Base-by-base conservation (phyloP, 2,888 invertebrate species). In the Hydriomena furcata region DNA sequence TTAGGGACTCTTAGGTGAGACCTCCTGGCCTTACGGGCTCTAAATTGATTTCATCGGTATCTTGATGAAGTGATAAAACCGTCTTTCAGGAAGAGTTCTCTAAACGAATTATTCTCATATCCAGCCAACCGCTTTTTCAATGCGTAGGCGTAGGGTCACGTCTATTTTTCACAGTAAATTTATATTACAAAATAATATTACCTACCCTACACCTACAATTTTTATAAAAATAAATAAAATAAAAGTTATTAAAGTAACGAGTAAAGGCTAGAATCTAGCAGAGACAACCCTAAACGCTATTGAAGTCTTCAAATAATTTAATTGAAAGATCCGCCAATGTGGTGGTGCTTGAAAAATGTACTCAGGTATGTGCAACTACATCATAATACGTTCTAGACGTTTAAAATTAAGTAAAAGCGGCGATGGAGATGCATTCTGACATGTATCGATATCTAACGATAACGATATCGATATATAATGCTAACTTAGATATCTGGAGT, bases 1-100 rank as follows among this genome's bases (percentile, higher is more conserved):
- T 87, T 84, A 84, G 88, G 85, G 88, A 84, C 86, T 85, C 84
- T 80, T 84, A 84, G 85, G 82, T 81, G 81, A 81, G 83, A 75
- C 82, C 76, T 73, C 65, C 66, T 73, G 77, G 79, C 80, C 82
- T 82, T 77, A 80, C 76, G 66, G 75, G 66, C 73, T 76, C 79
- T 73, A 83, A 87, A 88, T 87, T 87, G 85, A 86, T 87, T 87
- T 84, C 71, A 68, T 74, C 76, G 75, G 76, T 79, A 81, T 84
- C 83, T 80, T 80, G 81, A 85, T 87, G 78, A 84, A 82, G 82
- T 81, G 80, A 83, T 85, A 81, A 83, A 82, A 74, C 73, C 68
- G 68, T 71, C 71, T 73, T 62, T 69, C 56, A 58, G 68, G 64
- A 58, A 66, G 64, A 61, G 56, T 69, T 28, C 12, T 20, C n/a